Evolutionary conservation across 2,888 invertebrate species (phyloP), one percentile per base, ranked within the genome.

Genomic region (Caprella mutica): DNA sequence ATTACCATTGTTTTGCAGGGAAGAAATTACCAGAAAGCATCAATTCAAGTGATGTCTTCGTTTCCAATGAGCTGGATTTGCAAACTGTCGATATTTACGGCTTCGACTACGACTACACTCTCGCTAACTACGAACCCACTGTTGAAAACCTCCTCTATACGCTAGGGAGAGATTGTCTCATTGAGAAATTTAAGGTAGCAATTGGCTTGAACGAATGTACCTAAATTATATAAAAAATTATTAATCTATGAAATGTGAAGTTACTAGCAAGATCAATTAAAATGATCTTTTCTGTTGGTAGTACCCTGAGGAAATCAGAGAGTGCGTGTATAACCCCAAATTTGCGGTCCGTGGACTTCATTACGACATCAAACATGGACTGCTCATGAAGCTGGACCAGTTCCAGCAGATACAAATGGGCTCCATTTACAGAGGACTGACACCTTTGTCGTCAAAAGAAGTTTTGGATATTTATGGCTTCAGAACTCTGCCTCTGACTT

Each of bases 21-120:
- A 65, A 63, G 46, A 90, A 90, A 71, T 73, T 89, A 29, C 90
- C 90, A 3, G 81, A 82, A 70, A 85, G 90, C 77, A 90, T 91
- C 1, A 86, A 90, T 70, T 81, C 84, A 0, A 78, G 80, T 68
- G 90, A 88, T 39, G 91, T 97, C 2, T 97, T 94, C 76, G 92
- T 93, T 12, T 96, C 94, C 74, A 97, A 97, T 76, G 94, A 96
- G 71, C 76, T 96, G 57, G 86, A 93, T 72, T 76, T 97, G 53
- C 80, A 84, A 65, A 87, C 92, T 73, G 88, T 97, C 39, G 82
- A 87, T 69, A 90, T 94, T 1, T 94, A 93, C 77, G 91, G 97
- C 40, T 97, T 97, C 77, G 97, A 97, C 75, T 97, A 97, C 77
- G 97, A 97, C 73, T 97, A 97, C 73, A 97, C 97, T 0, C 73